phyloP scores from a whole-genome alignment of 2,888 invertebrate species.

The Notodonta ziczac region DNA sequence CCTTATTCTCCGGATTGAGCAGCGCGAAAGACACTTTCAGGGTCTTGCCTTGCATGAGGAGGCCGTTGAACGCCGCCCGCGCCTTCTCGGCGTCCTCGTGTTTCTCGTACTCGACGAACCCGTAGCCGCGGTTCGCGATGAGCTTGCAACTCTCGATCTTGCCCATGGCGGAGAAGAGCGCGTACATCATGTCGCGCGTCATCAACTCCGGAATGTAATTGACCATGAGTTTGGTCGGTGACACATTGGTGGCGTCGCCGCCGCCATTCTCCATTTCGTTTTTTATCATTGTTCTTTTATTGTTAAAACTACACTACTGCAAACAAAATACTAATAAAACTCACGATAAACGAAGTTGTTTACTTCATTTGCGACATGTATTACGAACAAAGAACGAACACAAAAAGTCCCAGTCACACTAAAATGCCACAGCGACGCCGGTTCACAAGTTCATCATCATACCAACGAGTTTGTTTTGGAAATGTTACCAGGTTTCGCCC shows the following conservation, averaged over 20 bases:
- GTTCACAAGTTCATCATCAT: constrained; percentile 82
- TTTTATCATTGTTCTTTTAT: constrained; percentile 73
- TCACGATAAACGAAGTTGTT: constrained; percentile 65
- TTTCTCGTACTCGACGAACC: constrained; percentile 80
- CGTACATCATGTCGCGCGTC: constrained; percentile 84
- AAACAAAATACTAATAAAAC: constrained; percentile 75
- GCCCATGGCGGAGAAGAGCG: constrained; percentile 82
- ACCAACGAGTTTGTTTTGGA: constrained; percentile 74
- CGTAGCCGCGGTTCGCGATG: constrained; percentile 81
- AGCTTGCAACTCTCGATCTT: constrained; percentile 82
- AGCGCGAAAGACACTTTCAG: constrained; percentile 82
- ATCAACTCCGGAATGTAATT: constrained; percentile 83
- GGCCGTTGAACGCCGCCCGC: constrained; percentile 79
- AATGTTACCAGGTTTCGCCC: constrained; percentile 77
- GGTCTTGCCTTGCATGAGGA: constrained; percentile 82
- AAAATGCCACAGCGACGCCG: constrained; percentile 81
- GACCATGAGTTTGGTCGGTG: constrained; percentile 84
- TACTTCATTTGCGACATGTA: constrained; percentile 78
- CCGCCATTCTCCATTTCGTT: constrained; percentile 84
- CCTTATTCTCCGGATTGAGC: constrained; percentile 81
- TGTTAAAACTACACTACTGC: constrained; percentile 77
- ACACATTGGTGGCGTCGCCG: constrained; percentile 84
- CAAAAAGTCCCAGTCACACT: constrained; percentile 73
- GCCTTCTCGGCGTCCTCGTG: constrained; percentile 84
- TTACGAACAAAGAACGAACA: constrained; percentile 80